Evolutionary conservation across 2,797 vertebrate species (phyloP), one percentile per base, ranked within the genome.

Genomic region (Fistularia commersonii): DNA sequence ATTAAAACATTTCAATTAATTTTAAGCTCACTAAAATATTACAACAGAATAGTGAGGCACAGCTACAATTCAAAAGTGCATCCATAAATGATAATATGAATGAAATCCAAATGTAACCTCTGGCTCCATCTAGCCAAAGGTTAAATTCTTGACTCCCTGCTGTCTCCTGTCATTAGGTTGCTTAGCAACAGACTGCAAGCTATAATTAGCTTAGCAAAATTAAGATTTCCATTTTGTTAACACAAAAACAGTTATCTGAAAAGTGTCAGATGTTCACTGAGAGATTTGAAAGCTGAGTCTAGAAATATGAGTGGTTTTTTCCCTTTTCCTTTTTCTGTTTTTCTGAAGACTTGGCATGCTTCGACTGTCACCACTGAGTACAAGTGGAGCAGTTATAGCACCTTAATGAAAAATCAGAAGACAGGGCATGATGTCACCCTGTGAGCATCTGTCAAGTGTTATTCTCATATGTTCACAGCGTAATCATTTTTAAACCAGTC

Each of bases 61-160:
- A 9, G 48, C 7, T 11, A 8, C 45, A 59, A 62, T 69, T 53
- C 32, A 10, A 35, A 6, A 44, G 64, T 37, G 66, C 71, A 74
- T 78, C 66, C 82, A 76, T 58, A 72, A 70, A 79, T 69, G 55
- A 48, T 70, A 64, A 87, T 85, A 79, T 80, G 76, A 86, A 81
- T 68, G 66, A 77, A 79, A 82, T 72, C 74, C 64, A 85, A 82
- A 84, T 85, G 84, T 85, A 84, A 86, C 83, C 86, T 85, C 81
- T 86, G 83, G 78, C 80, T 88, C 61, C 49, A 82, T 81, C 73
- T 73, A 86, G 81, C 82, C 77, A 88, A 87, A 88, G 85, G 86
- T 81, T 79, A 89, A 85, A 88, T 87, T 87, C 82, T 84, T 90
- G 83, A 89, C 86, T 89, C 86, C 86, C 84, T 44, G 86, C 88